A percentile compares a stretch with the other conserved stretches of the same genome.
phyloP scores from a whole-genome alignment of 1,140 invertebrate genomes.

The Drosophila kepulauana region DNA sequence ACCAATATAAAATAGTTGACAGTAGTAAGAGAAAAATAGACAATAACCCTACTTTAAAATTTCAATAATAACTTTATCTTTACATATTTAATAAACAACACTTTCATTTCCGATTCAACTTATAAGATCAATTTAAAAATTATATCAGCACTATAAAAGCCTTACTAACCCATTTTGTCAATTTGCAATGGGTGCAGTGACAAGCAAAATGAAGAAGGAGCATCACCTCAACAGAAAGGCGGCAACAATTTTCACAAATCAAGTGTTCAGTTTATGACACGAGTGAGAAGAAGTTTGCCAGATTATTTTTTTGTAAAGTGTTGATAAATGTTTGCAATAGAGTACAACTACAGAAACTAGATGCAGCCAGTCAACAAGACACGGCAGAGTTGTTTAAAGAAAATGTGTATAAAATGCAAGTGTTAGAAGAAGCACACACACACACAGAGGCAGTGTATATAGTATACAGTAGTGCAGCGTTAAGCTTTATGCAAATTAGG shows the following conservation, averaged over 20 bases:
- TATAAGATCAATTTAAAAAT: too few relatives aligned
- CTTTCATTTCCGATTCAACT: too few relatives aligned
- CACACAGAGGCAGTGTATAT: too few relatives aligned
- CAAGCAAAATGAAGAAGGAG: neutral
- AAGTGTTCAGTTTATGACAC: slow-evolving; percentile 70
- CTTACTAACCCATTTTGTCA: neutral
- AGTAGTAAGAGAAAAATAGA: too few relatives aligned
- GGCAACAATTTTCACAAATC: slow-evolving; percentile 67
- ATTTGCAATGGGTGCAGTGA: neutral
- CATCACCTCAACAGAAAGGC: slow-evolving; percentile 24
- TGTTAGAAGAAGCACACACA: neutral
- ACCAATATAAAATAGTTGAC: too few relatives aligned
- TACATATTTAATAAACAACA: too few relatives aligned
- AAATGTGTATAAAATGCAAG: slow-evolving; percentile 9
- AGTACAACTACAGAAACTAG: slow-evolving; percentile 7
- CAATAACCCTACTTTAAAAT: too few relatives aligned
- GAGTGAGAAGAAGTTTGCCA: slow-evolving; percentile 14
- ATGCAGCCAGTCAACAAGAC: slow-evolving; percentile 17
- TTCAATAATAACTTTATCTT: too few relatives aligned
- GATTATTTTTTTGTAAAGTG: slow-evolving; percentile 29
- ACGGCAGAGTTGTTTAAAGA: slow-evolving; percentile 9
- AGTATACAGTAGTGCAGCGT: neutral
- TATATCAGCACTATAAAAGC: too few relatives aligned
- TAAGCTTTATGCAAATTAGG: slow-evolving; percentile 16
- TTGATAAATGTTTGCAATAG: slow-evolving; percentile 60